Evolutionary conservation across 2,797 vertebrate genomes (phyloP).

Genomic region (Thripadectes ignobilis): DNA sequence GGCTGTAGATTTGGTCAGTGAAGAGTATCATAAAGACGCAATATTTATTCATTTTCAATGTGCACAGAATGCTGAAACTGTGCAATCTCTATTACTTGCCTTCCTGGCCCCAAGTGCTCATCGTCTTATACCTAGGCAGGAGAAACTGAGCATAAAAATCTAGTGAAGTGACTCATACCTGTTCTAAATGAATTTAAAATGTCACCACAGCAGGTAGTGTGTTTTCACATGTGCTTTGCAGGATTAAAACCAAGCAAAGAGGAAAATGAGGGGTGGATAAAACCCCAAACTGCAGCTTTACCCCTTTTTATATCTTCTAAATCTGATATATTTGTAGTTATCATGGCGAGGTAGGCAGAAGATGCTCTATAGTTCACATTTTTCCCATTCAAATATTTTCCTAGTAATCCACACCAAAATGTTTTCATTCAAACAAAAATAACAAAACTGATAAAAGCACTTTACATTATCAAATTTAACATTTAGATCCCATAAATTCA

Average conservation of each 20-base stretch:
- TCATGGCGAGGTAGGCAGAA: not conserved
- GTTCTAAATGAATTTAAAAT: conserved; percentile 1
- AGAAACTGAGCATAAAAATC: not conserved
- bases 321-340: not conserved
- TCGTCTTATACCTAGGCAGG: not conserved
- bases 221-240: not conserved
- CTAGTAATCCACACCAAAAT: not conserved
- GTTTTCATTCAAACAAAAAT: not conserved
- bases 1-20: not conserved
- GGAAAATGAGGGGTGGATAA: not conserved
- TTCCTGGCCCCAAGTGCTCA: not conserved
- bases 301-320: not conserved
- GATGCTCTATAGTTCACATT: not conserved
- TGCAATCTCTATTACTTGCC: not conserved
- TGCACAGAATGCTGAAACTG: not conserved
- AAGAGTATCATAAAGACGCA: not conserved
- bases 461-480: not conserved
- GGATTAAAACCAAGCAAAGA: not conserved
- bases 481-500: not conserved
- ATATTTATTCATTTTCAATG: not conserved
- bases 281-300: not conserved
- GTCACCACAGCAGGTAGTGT: not conserved
- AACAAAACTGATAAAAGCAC: not conserved
- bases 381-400: not conserved
- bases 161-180: not conserved